phyloP scores from a whole-genome alignment of 2,888 invertebrate species.

The Tyria jacobaeae region DNA sequence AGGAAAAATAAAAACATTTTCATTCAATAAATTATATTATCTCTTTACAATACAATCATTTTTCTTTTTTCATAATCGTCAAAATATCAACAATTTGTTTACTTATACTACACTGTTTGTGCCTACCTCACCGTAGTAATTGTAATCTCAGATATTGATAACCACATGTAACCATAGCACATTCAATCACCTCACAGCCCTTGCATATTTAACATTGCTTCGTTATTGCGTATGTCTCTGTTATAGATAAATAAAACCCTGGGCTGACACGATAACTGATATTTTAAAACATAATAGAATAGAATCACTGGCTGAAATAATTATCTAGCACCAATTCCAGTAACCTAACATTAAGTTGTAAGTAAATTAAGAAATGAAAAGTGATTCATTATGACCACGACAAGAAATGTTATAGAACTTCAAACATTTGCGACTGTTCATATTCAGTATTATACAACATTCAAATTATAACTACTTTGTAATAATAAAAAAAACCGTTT shows the following conservation, averaged over 20 bases:
- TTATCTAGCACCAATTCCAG: conserved; percentile 75
- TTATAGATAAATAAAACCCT: conserved; percentile 33
- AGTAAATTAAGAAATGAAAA: conserved; percentile 40
- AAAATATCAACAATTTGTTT: conserved; percentile 77
- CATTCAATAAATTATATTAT: conserved; percentile 84
- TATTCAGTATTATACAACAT: too few relatives aligned
- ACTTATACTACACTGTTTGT: conserved; percentile 77
- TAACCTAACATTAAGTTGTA: conserved; percentile 58
- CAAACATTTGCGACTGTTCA: too few relatives aligned
- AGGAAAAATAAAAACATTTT: conserved; percentile 38
- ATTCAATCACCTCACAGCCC: conserved; percentile 64
- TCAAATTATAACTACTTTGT: too few relatives aligned
- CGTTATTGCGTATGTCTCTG: conserved; percentile 31
- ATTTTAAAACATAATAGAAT: conserved; percentile 35
- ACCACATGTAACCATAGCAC: conserved; percentile 53
- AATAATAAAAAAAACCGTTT: too few relatives aligned
- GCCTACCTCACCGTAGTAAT: conserved; percentile 67
- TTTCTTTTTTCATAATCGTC: conserved; percentile 78
- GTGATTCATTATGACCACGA: conserved; percentile 14
- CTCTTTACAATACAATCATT: conserved; percentile 76
- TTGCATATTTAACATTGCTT: conserved; percentile 34
- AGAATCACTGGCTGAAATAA: conserved; percentile 64
- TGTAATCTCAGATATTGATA: conserved; percentile 51
- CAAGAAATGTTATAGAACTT: neutral
- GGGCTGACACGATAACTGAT: conserved; percentile 28